Conservation (phyloP, 2,797 vertebrate species). For the Notoglanidium macrostoma region DNA sequence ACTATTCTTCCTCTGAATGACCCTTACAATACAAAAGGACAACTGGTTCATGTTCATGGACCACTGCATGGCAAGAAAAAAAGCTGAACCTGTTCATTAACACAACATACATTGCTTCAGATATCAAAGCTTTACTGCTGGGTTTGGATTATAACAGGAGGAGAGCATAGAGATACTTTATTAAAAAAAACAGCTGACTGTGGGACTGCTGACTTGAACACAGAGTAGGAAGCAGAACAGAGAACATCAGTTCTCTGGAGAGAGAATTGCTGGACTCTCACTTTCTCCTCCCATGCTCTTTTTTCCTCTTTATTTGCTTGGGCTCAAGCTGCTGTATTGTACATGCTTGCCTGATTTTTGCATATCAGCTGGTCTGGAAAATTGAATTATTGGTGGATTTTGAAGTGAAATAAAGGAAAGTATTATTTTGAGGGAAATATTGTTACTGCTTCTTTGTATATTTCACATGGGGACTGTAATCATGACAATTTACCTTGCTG, state of each 20-base stretch:
- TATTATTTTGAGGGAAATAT: slow-evolving; percentile 58
- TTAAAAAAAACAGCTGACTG: slow-evolving; percentile 48
- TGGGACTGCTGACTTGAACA: slow-evolving; percentile 56
- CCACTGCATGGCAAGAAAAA: slow-evolving; percentile 57
- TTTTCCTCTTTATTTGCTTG: slow-evolving; percentile 42
- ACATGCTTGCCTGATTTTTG: slow-evolving; percentile 61
- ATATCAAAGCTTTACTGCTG: slow-evolving; percentile 50
- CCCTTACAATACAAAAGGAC: slow-evolving; percentile 43
- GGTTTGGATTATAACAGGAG: slow-evolving; percentile 47
- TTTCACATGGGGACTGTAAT: slow-evolving; percentile 2
- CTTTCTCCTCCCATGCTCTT: slow-evolving; percentile 58
- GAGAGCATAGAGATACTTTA: slow-evolving; percentile 47
- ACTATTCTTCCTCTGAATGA: slow-evolving; percentile 42
- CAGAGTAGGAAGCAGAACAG: slow-evolving; percentile 58
- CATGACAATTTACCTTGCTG: not conserved
- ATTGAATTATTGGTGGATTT: slow-evolving; percentile 57
- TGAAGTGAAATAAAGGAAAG: slow-evolving; percentile 61
- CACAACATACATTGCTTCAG: slow-evolving; percentile 50
- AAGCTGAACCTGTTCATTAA: slow-evolving; percentile 53
- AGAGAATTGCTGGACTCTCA: slow-evolving; percentile 55
- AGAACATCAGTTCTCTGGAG: slow-evolving; percentile 57
- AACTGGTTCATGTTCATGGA: slow-evolving; percentile 45
- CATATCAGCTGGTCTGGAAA: slow-evolving; percentile 61
- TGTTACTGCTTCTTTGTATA: slow-evolving; percentile 29
- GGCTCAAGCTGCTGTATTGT: slow-evolving; percentile 60